Evolutionary conservation across 2,797 vertebrate species (phyloP).

Genomic region (Nannoperca australis): DNA sequence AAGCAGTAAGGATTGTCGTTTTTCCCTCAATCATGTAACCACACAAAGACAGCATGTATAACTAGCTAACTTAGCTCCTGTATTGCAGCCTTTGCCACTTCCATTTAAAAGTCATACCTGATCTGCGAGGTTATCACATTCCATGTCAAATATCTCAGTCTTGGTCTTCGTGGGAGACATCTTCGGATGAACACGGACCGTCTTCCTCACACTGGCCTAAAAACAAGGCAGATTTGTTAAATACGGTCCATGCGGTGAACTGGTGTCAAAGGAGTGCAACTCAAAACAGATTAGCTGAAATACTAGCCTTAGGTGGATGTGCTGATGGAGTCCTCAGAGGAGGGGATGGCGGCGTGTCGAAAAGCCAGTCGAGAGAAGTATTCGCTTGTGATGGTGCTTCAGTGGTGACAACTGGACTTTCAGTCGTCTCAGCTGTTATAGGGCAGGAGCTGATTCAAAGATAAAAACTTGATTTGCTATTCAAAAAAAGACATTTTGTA

Average conservation of each 20-base stretch:
- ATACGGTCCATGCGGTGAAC: not conserved
- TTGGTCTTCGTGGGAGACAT: constrained; percentile 34
- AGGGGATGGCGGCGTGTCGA: constrained; percentile 55
- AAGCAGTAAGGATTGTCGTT: not conserved
- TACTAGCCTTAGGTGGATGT: constrained; percentile 36
- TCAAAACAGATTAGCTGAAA: not conserved
- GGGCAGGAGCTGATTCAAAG: constrained; percentile 20
- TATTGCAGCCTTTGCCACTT: not conserved
- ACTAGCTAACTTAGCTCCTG: not conserved
- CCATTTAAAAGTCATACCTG: constrained; percentile 62
- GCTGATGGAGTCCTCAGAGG: not conserved
- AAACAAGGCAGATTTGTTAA: not conserved
- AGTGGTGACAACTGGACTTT: constrained; percentile 1
- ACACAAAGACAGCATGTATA: not conserved
- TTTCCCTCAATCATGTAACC: not conserved
- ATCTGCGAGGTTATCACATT: constrained; percentile 77
- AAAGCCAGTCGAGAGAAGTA: constrained; percentile 71
- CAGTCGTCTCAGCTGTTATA: not conserved
- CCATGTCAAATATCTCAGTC: constrained; percentile 69
- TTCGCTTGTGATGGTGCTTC: constrained; percentile 31
- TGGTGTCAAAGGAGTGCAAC: not conserved
- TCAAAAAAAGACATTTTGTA: not conserved
- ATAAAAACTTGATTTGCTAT: not conserved
- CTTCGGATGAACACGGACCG: not conserved
- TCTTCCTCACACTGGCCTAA: constrained; percentile 56